Conservation (phyloP, 2,888 invertebrate species). For the Drosophila leonis region DNA sequence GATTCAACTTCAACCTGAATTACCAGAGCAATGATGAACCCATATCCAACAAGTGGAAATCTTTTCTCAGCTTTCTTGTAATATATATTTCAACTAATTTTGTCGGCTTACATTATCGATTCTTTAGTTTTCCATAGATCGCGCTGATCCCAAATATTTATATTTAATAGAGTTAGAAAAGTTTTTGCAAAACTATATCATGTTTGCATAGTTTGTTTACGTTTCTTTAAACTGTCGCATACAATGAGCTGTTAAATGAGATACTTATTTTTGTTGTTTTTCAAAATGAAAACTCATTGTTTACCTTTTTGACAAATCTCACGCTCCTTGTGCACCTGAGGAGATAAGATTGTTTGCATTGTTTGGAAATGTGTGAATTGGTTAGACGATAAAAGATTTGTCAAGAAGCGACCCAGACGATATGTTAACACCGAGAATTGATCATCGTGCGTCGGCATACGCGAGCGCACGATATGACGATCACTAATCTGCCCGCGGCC, state of each 20-base stretch:
- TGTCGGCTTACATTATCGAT: not conserved
- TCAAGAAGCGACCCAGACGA: constrained; percentile 4
- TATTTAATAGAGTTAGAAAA: not conserved
- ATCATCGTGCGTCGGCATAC: constrained; percentile 9
- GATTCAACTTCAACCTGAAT: not conserved
- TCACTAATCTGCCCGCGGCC: constrained; percentile 26
- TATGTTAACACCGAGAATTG: constrained; percentile 6
- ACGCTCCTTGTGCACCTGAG: not conserved
- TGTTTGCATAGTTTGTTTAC: constrained; percentile 2
- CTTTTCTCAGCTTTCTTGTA: not conserved
- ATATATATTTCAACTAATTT: not conserved
- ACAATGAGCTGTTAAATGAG: not conserved
- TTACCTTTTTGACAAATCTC: not conserved
- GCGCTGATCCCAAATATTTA: not conserved
- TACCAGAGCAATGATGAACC: not conserved
- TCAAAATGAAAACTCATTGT: not conserved
- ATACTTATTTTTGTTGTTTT: not conserved
- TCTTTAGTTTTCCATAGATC: not conserved
- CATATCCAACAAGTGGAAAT: not conserved
- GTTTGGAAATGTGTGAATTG: constrained; percentile 15
- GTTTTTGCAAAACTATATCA: not conserved
- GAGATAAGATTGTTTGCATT: constrained; percentile 30
- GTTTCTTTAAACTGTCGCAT: not conserved
- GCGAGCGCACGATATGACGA: constrained; percentile 29
- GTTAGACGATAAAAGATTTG: constrained; percentile 13